Evolutionary conservation across 2,888 invertebrate genomes (phyloP), one percentile per base, ranked within the genome.

Genomic region (Trisateles emortualis): DNA sequence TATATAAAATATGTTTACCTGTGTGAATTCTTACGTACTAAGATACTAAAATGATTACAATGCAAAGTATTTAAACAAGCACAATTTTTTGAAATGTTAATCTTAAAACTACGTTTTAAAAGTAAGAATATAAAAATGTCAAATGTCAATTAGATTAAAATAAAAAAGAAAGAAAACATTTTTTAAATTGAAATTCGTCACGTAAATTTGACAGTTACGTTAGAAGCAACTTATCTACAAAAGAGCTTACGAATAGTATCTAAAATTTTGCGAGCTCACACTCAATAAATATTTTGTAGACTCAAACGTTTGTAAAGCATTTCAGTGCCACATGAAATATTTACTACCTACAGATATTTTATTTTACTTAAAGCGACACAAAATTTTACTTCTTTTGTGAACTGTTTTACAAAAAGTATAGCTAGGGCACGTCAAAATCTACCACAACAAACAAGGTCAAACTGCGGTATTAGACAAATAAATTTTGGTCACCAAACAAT

Each of bases 341-440:
- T 40, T 48, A 56, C 39, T 39, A 10, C 46, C 33, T 35, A 40
- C 38, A 45, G 45, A 51, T 59, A 60, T 55, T 56, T 58, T 45
- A 48, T 54, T 49, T 10, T n/a, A 30, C 26, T 40, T 14, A 41
- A 48, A 50, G 26, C 33, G 30, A 33, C 36, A 38, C 33, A 17
- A 36, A 8, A 35, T 30, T 46, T 59, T 42, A 48, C 29, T 45
- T 45, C 33, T 49, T 49, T 35, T 29, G 35, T 35, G 35, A n/a
- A 9, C 9, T 5, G 10, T 36, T 19, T 33, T 17, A 33, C 32
- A 42, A 36, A 52, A 41, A 26, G 26, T 30, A 22, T 11, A 13
- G 9, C 14, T 22, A 3, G n/a, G 42, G 13, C 11, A 29, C 30
- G 22, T 22, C 22, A 8, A 17, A 39, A 39, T 6, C 22, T 11